Conservation (phyloP, 2,888 invertebrate species). For the Calameuta pallipes region DNA sequence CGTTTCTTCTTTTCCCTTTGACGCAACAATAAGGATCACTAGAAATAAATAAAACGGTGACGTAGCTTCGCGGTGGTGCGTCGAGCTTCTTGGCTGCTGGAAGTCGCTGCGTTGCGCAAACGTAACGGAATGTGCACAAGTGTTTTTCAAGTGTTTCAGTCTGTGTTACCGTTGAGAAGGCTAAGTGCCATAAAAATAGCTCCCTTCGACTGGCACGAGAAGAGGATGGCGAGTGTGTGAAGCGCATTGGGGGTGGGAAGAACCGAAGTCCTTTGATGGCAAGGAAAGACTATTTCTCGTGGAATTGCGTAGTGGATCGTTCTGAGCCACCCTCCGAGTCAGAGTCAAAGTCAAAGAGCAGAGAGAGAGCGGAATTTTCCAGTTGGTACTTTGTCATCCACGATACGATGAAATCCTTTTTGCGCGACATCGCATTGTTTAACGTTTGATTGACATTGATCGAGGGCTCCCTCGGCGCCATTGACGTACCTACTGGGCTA, state of each 20-base stretch:
- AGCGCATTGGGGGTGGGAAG: constrained; percentile 4
- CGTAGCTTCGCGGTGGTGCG: constrained; percentile 21
- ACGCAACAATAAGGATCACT: background rate
- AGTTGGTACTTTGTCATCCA: background rate
- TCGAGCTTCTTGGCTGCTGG: constrained; percentile 18
- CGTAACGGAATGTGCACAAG: constrained; percentile 64
- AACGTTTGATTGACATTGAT: constrained; percentile 64
- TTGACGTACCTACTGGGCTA: constrained; percentile 15
- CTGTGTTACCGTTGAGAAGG: constrained; percentile 55
- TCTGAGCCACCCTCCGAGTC: constrained; percentile 26
- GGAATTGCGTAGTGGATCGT: constrained; percentile 10
- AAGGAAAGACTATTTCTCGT: background rate
- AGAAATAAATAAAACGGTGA: background rate
- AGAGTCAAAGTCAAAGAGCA: constrained; percentile 10
- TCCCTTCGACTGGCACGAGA: constrained; percentile 29
- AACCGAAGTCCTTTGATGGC: constrained; percentile 8
- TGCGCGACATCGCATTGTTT: constrained; percentile 56
- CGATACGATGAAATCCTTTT: constrained; percentile 45
- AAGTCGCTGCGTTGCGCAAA: constrained; percentile 50
- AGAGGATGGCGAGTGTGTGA: constrained; percentile 28
- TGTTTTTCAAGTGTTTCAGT: constrained; percentile 66
- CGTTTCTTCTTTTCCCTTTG: no score
- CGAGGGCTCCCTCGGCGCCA: constrained; percentile 47
- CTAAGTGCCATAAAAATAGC: constrained; percentile 63
- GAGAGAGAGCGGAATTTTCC: constrained; percentile 12